phyloP scores from a whole-genome alignment of 2,888 invertebrate species.

The Rutpela maculata region DNA sequence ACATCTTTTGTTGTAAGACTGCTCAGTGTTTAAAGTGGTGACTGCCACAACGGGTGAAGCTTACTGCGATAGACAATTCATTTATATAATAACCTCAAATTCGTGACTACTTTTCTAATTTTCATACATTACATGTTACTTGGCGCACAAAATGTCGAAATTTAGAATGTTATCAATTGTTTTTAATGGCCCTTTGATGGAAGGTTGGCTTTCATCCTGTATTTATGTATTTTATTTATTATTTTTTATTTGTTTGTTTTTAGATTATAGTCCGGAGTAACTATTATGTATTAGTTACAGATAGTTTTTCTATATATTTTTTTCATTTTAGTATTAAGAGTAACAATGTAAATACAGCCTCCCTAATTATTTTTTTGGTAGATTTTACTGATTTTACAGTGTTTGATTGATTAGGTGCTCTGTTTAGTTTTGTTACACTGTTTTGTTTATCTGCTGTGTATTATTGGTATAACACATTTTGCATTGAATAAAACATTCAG shows the following conservation, averaged over 20 bases:
- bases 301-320: slow-evolving; percentile 54
- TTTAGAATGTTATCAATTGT: slow-evolving; percentile 47
- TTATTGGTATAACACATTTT: slow-evolving; percentile 68
- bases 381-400: slow-evolving; percentile 58
- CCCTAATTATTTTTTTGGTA: slow-evolving; percentile 49
- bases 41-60: slow-evolving; percentile 61
- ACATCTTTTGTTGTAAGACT: slow-evolving; percentile 65
- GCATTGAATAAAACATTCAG: slow-evolving; percentile 67
- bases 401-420: slow-evolving; percentile 68
- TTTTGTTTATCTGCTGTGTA: slow-evolving; percentile 67
- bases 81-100: slow-evolving; percentile 58
- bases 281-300: slow-evolving; percentile 62
- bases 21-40: slow-evolving; percentile 64
- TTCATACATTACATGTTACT: slow-evolving; percentile 68
- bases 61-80: slow-evolving; percentile 60
- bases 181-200: slow-evolving; percentile 25
- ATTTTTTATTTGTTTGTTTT: slow-evolving; percentile 60
- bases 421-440: slow-evolving; percentile 65
- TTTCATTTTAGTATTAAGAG: slow-evolving; percentile 59
- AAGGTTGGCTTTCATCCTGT: slow-evolving; percentile 50
- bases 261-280: slow-evolving; percentile 57
- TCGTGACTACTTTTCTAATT: slow-evolving; percentile 71
- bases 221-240: slow-evolving; percentile 67
- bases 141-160: slow-evolving; percentile 66
- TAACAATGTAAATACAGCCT: slow-evolving; percentile 65